A percentile compares a stretch with the other conserved stretches of the same genome.
phyloP scores from a whole-genome alignment of 30 jellyfish, hydroid and myxozoan species.

The Rhopilema esculentum region DNA sequence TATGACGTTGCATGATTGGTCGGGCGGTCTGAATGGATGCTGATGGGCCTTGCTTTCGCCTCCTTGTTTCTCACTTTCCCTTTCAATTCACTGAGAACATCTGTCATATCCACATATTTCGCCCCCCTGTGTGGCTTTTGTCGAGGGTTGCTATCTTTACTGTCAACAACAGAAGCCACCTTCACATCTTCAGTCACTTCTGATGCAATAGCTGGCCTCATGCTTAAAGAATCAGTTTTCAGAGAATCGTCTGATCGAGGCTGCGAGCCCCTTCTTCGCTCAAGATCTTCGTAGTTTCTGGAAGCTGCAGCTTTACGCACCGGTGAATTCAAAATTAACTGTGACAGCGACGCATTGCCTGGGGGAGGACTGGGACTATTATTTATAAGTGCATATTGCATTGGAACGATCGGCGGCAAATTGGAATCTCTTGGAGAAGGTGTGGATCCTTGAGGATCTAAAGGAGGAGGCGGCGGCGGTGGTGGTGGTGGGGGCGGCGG shows the following conservation, averaged over 20 bases:
- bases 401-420: not conserved
- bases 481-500: slow-evolving; percentile 69
- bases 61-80: slow-evolving; percentile 32
- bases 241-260: not conserved
- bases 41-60: slow-evolving; percentile 36
- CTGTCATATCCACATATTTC: slow-evolving; percentile 42
- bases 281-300: slow-evolving; percentile 35
- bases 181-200: slow-evolving; percentile 65
- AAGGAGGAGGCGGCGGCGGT: slow-evolving; percentile 48
- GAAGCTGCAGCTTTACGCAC: slow-evolving; percentile 40
- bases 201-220: slow-evolving; percentile 64
- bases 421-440: not conserved
- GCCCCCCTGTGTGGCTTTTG: slow-evolving; percentile 3
- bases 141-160: slow-evolving; percentile 27
- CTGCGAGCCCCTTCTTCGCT: slow-evolving; percentile 5
- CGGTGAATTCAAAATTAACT: slow-evolving; percentile 43
- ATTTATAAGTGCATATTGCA: not conserved
- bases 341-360: slow-evolving; percentile 11
- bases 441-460: not conserved
- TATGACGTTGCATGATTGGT: slow-evolving; percentile 27
- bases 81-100: slow-evolving; percentile 57
- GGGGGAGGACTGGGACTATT: slow-evolving; percentile 35
- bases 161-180: slow-evolving; percentile 58
- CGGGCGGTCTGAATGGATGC: slow-evolving; percentile 48
- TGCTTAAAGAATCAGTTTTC: not conserved